Evolutionary conservation across 2,113 vertebrate species (phyloP), one percentile per base, ranked within the genome.

Genomic region (Oreotrochilus melanogaster): DNA sequence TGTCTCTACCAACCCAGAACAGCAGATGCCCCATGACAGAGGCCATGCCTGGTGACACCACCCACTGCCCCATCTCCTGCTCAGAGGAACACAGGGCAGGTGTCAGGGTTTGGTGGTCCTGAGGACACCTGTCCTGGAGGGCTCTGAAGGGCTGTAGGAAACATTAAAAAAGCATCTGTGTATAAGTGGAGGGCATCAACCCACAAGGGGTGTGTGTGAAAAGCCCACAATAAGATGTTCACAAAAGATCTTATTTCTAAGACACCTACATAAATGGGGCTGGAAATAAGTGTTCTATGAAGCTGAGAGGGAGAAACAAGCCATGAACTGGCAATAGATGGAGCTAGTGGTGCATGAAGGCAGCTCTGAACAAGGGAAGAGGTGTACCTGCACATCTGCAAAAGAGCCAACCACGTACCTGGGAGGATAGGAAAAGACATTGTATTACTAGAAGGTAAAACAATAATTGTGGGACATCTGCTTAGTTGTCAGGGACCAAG

Each of bases 401-500:
- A 16, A 45, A 84, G 92, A 95, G 94, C 80, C 86, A 18, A 74
- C 2, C 3, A 1, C 5, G 27, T 35, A 95, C 98, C 92, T 90
- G 97, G 93, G 97, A 98, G 96, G 92, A 83, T 81, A 89, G 37
- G 88, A 70, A 60, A 94, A 89, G 92, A 67, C 92, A 69, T 78
- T 58, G 3, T 65, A 91, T 97, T 96, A 97, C 98, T 97, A 84
- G 76, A 95, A 98, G 96, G 98, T 98, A 98, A 98, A 98, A 97
- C 97, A 98, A 98, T 98, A 98, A 98, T 97, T 95, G 93, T 93
- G 97, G 97, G 97, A 98, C 98, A 98, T 98, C 98, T 98, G 98
- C 97, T 98, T 97, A 78, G 97, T 96, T 97, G 97, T 98, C 98
- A 97, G 86, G 96, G 92, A 97, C 98, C 98, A 98, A 98, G 98